phyloP scores from a whole-genome alignment of 1,140 invertebrate genomes.

The Lasioglossum baleicum region DNA sequence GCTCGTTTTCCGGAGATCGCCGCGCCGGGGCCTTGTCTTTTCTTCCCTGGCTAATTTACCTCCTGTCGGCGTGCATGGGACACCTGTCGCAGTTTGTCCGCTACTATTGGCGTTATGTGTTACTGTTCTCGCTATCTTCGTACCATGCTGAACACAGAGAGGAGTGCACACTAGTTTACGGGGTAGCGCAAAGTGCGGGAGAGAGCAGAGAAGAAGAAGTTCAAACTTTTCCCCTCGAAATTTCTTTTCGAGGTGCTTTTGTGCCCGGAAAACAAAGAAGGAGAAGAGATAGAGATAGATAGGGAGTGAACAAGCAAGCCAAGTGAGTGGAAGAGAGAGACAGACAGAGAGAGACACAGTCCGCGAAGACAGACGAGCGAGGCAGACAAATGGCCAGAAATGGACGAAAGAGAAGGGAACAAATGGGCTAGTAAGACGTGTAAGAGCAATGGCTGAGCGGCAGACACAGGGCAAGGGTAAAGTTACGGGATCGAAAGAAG shows the following conservation, averaged over 20 bases:
- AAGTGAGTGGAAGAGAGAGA: neutral
- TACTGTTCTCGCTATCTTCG: slow-evolving; percentile 38
- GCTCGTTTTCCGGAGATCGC: neutral
- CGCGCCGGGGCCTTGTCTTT: neutral
- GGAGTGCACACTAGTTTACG: slow-evolving; percentile 10
- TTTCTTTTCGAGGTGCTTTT: slow-evolving; percentile 39
- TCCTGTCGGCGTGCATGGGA: slow-evolving; percentile 35
- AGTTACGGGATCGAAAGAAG: slow-evolving; percentile 52
- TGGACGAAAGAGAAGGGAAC: slow-evolving; percentile 37
- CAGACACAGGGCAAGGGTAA: slow-evolving; percentile 18
- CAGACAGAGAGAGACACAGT: slow-evolving; percentile 4
- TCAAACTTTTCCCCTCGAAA: slow-evolving; percentile 35
- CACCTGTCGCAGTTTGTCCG: slow-evolving; percentile 59
- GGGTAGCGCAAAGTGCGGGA: neutral
- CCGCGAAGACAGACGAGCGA: slow-evolving; percentile 24
- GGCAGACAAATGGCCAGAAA: slow-evolving; percentile 32
- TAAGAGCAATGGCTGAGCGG: slow-evolving; percentile 18
- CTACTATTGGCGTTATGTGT: slow-evolving; percentile 44
- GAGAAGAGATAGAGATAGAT: slow-evolving; percentile 1
- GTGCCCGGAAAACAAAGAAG: slow-evolving; percentile 9
- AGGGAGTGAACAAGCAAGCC: neutral
- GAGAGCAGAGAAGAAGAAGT: slow-evolving; percentile 1
- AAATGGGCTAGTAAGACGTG: slow-evolving; percentile 34
- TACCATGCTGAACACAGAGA: slow-evolving; percentile 40
- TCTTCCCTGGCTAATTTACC: slow-evolving; percentile 39